Evolutionary conservation across 2,888 invertebrate species (phyloP).

Genomic region (Nemotelus nigrinus): DNA sequence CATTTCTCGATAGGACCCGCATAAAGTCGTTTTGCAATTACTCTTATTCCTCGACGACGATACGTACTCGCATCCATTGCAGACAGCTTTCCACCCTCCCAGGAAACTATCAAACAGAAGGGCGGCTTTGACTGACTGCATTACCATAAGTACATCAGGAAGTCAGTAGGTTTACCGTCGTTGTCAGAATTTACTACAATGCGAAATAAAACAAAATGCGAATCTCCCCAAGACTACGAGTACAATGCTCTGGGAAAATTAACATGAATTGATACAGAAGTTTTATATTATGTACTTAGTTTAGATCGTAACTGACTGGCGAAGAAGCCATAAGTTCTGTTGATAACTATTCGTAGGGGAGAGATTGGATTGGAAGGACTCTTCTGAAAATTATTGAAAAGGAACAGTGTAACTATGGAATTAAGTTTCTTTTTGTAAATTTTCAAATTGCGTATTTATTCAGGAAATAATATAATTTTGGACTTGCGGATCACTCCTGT

Average conservation of each 20-base stretch:
- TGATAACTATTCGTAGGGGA: too few species aligned
- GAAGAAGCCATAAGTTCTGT: too few species aligned
- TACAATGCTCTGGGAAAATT: background rate
- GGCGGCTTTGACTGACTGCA: background rate
- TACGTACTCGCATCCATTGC: background rate
- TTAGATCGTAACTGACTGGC: too few species aligned
- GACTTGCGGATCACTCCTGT: too few species aligned
- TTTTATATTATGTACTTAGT: too few species aligned
- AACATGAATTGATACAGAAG: slow-evolving; percentile 7
- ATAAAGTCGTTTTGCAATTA: background rate
- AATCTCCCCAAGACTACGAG: background rate
- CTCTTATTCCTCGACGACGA: background rate
- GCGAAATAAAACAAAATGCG: slow-evolving; percentile 3
- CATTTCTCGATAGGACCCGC: background rate
- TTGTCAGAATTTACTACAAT: background rate
- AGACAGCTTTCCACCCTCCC: background rate
- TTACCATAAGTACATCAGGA: slow-evolving; percentile 10
- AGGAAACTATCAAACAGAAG: too few species aligned
- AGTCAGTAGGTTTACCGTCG: slow-evolving; percentile 20
- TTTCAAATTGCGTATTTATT: too few species aligned
- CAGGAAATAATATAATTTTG: too few species aligned
- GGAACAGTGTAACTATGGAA: too few species aligned
- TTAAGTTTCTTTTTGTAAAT: too few species aligned
- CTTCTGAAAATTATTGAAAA: too few species aligned
- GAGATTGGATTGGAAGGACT: too few species aligned